Conservation (phyloP, 2,888 invertebrate species). For the Tipula helvola region DNA sequence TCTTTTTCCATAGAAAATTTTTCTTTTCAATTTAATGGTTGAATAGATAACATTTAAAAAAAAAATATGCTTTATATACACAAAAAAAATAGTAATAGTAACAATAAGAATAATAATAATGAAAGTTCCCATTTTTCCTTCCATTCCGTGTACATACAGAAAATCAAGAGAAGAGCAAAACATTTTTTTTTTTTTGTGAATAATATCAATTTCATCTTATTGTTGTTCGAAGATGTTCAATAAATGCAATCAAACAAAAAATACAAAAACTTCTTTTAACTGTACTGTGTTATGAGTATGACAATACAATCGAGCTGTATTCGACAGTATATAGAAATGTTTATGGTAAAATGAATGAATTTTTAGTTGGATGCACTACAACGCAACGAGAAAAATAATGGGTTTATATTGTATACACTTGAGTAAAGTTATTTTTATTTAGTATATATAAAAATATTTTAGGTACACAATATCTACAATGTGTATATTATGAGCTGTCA, state of each 20-base stretch:
- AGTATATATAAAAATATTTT: background rate
- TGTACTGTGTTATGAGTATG: background rate
- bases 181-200: background rate
- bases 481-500: background rate
- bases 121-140: background rate
- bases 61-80: background rate
- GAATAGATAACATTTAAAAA: background rate
- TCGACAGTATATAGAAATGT: background rate
- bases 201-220: background rate
- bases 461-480: background rate
- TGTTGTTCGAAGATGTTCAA: background rate
- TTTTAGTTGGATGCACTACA: background rate
- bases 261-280: background rate
- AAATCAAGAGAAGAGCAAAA: background rate
- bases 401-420: background rate
- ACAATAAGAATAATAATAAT: background rate
- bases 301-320: background rate
- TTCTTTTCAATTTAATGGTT: background rate
- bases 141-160: background rate
- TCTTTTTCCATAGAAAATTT: background rate
- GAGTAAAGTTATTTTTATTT: background rate
- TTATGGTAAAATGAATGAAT: background rate
- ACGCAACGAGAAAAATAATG: background rate
- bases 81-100: background rate
- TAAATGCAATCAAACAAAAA: background rate